A percentile compares a stretch with the other conserved stretches of the same genome.
These are phyloP conservation scores for Aulostomus chinensis DNA, from an alignment of 2,797 vertebrate genomes.

Conservation along the genomic window DNA sequence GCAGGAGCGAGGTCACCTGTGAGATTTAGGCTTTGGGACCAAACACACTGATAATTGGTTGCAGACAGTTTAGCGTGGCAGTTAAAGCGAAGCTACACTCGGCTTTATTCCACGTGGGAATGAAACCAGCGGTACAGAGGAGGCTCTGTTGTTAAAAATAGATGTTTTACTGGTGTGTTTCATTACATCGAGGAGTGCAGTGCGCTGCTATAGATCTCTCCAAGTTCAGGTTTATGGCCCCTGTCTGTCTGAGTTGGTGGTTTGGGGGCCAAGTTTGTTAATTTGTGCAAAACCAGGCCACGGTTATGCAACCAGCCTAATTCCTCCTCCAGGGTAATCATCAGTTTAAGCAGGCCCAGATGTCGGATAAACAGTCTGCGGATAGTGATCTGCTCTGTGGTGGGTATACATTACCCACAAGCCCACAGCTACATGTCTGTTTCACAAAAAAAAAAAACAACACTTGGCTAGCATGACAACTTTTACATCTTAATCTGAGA, in stretches of 20 bases:
- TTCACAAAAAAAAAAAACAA: too few species aligned
- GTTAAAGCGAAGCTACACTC: neutral
- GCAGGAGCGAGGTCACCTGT: too few species aligned
- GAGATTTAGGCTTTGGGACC: constrained; percentile 18
- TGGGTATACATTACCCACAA: constrained; percentile 44
- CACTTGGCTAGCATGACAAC: too few species aligned
- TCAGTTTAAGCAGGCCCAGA: constrained; percentile 60
- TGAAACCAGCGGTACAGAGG: constrained; percentile 6
- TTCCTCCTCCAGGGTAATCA: constrained; percentile 40
- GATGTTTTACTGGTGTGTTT: constrained; percentile 42
- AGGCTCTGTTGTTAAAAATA: constrained; percentile 54
- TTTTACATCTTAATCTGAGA: too few species aligned
- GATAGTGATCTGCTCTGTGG: constrained; percentile 37
- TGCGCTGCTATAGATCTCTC: constrained; percentile 23
- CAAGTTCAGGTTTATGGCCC: constrained; percentile 45
- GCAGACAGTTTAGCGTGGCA: constrained; percentile 12
- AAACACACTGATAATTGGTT: constrained; percentile 11
- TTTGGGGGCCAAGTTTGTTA: constrained; percentile 48
- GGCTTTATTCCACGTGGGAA: too few species aligned
- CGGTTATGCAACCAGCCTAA: constrained; percentile 58
- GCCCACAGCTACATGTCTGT: constrained; percentile 14
- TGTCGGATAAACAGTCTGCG: constrained; percentile 52
- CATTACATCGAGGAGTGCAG: constrained; percentile 28
- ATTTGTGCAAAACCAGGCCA: constrained; percentile 60
- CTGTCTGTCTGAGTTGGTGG: constrained; percentile 33